These are phyloP conservation scores for Chiloscyllium plagiosum DNA, from an alignment of 2,113 vertebrate genomes.

Conservation along the genomic window DNA sequence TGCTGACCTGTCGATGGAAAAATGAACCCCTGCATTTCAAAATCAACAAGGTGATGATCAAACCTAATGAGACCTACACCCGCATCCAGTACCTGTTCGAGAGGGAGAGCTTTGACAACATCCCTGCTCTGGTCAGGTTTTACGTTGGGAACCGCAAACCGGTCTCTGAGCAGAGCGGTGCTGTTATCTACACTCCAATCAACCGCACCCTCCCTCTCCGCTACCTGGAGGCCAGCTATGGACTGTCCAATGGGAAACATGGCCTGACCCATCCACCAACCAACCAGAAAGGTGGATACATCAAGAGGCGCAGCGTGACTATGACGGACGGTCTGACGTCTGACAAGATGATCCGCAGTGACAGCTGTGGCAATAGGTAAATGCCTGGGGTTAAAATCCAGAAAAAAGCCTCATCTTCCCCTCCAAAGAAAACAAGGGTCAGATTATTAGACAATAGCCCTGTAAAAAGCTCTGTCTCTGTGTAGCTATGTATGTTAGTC, in stretches of 20 bases:
- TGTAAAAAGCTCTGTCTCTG: neutral
- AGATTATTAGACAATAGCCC: neutral
- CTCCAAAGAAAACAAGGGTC: neutral
- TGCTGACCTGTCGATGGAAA: conserved; percentile 87
- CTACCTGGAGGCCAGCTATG: conserved; percentile 92
- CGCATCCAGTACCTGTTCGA: conserved; percentile 85
- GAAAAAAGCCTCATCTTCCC: neutral
- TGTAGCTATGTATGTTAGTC: neutral
- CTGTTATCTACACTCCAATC: conserved; percentile 87
- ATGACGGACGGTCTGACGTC: conserved; percentile 87
- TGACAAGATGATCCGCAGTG: conserved; percentile 76
- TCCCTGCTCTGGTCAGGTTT: conserved; percentile 80
- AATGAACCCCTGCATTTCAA: conserved; percentile 86
- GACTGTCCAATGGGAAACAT: conserved; percentile 71
- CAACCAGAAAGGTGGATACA: conserved; percentile 80
- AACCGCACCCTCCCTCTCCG: conserved; percentile 90
- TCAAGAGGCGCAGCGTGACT: conserved; percentile 91
- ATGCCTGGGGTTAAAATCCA: conserved; percentile 31
- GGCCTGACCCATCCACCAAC: conserved; percentile 68
- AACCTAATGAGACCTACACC: conserved; percentile 70
- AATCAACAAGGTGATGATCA: conserved; percentile 91
- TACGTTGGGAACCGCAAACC: conserved; percentile 81
- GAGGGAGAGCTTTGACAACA: conserved; percentile 83
- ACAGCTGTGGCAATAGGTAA: conserved; percentile 78
- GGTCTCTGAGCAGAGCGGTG: conserved; percentile 74